Base-by-base conservation (phyloP, 2,888 invertebrate genomes). In the Bellardia pandia region DNA sequence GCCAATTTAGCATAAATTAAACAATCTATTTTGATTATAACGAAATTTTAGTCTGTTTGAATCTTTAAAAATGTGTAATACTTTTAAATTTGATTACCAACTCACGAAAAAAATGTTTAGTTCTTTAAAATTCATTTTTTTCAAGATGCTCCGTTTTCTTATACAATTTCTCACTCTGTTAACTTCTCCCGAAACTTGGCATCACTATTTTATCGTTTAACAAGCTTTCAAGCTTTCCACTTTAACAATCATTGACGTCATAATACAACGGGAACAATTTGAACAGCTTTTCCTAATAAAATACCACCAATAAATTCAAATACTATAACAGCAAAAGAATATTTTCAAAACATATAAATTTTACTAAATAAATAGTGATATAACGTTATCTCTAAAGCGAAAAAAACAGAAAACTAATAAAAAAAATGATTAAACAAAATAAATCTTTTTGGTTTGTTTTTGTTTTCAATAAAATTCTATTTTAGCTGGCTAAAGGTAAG, bases 401-500 rank as follows among this genome's bases (percentile, higher is more conserved):
- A 56, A 56, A 16, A 56, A 56, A 23, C 5, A 53, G 4, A 53
- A 53, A 53, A 53, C 5, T n/a, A n/a, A n/a, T 53, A 53, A 53
- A 33, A 60, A 60, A 60, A 60, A 60, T 33, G 7, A 60, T 60
- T 37, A 33, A 60, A 60, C 13, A 14, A 60, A 14, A 60, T 33
- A 60, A 60, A 60, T 60, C 58, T 58, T 58, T 58, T 58, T 58
- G 3, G 23, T 30, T 30, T 30, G 9, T 58, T 30, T 11, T 30
- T 30, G 30, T 30, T 58, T 30, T 58, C 1, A 58, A 58, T 2
- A 8, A 30, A 58, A 30, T 13, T 45, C 45, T 45, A 45, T 13
- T 58, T 30, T 58, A 13, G 5, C 14, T 5, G 13, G 7, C 14
- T n/a, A 58, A 30, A 58, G 58, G 30, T 58, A 58, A 58, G 58